These are phyloP conservation scores for Sitobion miscanthi DNA, from an alignment of 1,140 invertebrate genomes.

Conservation along the genomic window DNA sequence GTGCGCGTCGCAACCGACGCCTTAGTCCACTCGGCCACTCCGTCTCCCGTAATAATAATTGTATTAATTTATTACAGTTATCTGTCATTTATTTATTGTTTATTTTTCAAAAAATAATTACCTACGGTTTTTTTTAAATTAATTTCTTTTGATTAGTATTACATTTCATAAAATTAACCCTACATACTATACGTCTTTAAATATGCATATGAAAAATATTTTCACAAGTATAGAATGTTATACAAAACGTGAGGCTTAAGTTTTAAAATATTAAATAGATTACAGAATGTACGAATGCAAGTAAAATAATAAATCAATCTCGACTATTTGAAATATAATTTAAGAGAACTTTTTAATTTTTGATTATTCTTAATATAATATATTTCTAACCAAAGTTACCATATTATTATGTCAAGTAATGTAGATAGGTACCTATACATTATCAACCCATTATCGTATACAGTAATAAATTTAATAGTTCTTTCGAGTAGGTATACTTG, in stretches of 20 bases:
- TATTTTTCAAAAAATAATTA: background rate
- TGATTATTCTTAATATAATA: background rate
- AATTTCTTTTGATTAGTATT: background rate
- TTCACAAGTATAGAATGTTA: background rate
- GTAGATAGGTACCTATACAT: background rate
- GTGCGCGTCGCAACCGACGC: too few species aligned
- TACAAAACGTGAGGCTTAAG: background rate
- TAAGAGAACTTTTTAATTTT: background rate
- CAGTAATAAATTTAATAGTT: background rate
- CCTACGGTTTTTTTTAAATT: too few species aligned
- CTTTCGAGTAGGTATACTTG: background rate
- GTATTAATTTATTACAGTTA: too few species aligned
- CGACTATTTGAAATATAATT: background rate
- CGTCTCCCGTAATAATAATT: too few species aligned
- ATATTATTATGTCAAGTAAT: background rate
- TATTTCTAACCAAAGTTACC: background rate
- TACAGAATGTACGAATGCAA: background rate
- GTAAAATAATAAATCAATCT: background rate
- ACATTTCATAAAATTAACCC: background rate
- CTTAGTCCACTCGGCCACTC: too few species aligned
- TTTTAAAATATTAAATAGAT: background rate
- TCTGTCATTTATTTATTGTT: background rate
- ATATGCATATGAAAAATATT: background rate
- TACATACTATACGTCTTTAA: too few species aligned
- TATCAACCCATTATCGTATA: background rate